Conservation (phyloP, 92 coral and sea anemone species). For the Parazoanthus atlanticus region DNA sequence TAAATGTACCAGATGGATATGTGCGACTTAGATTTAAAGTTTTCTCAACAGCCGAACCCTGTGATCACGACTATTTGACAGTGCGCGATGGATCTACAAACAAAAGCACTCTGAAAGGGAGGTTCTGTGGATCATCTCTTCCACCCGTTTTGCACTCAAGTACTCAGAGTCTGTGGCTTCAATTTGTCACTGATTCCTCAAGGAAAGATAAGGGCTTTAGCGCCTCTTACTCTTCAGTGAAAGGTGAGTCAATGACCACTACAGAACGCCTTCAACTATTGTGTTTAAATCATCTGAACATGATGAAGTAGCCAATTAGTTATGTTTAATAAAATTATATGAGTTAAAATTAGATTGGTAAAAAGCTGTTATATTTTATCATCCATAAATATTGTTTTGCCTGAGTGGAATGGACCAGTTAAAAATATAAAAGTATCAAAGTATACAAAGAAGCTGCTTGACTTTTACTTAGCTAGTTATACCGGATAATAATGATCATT, state of each 20-base stretch:
- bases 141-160: conserved; percentile 20
- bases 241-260: background rate
- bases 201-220: background rate
- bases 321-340: too few relatives aligned
- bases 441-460: too few relatives aligned
- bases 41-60: background rate
- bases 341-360: too few relatives aligned
- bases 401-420: too few relatives aligned
- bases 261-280: too few relatives aligned
- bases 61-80: background rate
- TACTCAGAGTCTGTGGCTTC: background rate
- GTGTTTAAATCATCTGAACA: background rate
- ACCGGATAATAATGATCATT: too few relatives aligned
- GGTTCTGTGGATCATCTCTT: conserved; percentile 1
- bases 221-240: background rate
- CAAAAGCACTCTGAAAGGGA: background rate
- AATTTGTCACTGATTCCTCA: background rate
- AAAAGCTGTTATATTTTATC: too few relatives aligned
- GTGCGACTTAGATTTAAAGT: background rate
- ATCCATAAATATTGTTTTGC: too few relatives aligned
- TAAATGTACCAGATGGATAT: background rate
- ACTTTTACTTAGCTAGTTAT: too few relatives aligned
- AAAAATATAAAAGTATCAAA: too few relatives aligned
- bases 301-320: too few relatives aligned
- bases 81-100: background rate